phyloP scores from a whole-genome alignment of 2,797 vertebrate genomes.

The Dermochelys coriacea region DNA sequence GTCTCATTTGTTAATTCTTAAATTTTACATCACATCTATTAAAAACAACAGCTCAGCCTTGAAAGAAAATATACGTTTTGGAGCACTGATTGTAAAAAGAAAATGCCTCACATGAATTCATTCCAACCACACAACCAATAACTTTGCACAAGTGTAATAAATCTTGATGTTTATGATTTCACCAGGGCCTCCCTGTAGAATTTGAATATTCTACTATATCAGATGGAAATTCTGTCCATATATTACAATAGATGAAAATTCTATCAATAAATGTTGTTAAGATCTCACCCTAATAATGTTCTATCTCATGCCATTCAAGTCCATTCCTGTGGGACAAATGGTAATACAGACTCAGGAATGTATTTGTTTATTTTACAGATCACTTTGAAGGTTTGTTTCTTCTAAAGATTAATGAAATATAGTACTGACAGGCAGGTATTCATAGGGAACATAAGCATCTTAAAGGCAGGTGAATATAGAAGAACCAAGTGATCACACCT shows the following conservation, averaged over 20 bases:
- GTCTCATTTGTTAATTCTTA: conserved; percentile 4
- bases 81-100: not conserved
- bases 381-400: not conserved
- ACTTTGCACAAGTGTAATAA: not conserved
- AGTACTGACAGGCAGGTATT: not conserved
- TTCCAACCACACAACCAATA: not conserved
- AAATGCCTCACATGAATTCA: not conserved
- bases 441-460: not conserved
- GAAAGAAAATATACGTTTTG: conserved; percentile 21
- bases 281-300: not conserved
- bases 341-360: not conserved
- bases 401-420: not conserved
- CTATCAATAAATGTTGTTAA: not conserved
- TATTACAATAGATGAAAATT: not conserved
- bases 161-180: not conserved
- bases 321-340: not conserved
- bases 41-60: not conserved
- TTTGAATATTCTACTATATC: not conserved
- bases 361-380: not conserved
- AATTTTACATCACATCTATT: not conserved
- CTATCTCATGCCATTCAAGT: not conserved
- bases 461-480: not conserved
- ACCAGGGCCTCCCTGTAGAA: not conserved
- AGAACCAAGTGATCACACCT: not conserved
- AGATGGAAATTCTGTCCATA: not conserved